Conservation (phyloP, 2,888 invertebrate genomes). For the Sicus ferrugineus region DNA sequence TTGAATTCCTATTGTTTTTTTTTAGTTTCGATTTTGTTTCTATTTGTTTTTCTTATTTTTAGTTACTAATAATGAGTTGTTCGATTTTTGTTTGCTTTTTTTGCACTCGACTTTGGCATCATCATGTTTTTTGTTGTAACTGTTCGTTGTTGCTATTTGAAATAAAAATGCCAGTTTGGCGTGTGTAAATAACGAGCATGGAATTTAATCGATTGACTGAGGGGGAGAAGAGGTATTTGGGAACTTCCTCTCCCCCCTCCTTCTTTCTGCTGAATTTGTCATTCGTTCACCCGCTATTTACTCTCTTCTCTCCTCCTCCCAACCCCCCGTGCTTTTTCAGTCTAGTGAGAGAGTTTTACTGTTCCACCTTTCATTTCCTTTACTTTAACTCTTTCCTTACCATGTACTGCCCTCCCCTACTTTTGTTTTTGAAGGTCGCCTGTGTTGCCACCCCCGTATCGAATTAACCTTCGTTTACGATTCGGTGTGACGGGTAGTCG, state of each 20-base stretch:
- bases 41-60: not conserved
- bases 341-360: too few species aligned
- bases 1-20: constrained; percentile 24
- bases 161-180: not conserved
- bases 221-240: too few species aligned
- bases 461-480: not conserved
- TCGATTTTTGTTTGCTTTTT: not conserved
- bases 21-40: not conserved
- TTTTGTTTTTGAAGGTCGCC: not conserved
- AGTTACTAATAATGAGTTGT: constrained; percentile 1
- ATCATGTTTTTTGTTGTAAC: not conserved
- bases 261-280: not conserved
- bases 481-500: not conserved
- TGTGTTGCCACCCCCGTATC: not conserved
- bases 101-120: constrained; percentile 4
- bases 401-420: not conserved
- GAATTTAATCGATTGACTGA: not conserved
- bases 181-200: not conserved
- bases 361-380: not conserved
- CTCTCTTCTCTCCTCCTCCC: not conserved
- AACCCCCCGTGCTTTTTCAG: not conserved
- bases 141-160: not conserved
- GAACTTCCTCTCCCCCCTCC: too few species aligned
- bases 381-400: not conserved
- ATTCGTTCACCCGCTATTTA: not conserved